These are phyloP conservation scores for Acrobeloides nanus DNA, from an alignment of 2,888 invertebrate species.

Conservation along the genomic window DNA sequence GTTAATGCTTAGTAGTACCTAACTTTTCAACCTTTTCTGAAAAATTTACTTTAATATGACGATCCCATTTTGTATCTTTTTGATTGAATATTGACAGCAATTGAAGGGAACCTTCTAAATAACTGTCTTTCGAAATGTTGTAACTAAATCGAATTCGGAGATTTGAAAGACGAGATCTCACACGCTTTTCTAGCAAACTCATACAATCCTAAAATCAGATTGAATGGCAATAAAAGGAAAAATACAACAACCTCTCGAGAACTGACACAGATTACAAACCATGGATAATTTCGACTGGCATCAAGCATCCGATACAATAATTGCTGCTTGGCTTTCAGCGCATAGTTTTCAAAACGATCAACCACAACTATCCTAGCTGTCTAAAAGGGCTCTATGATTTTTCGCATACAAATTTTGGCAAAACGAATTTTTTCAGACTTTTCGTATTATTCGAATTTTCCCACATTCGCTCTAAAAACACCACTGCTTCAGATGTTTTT, in stretches of 20 bases:
- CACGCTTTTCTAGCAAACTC: constrained; percentile 15
- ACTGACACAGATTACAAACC: constrained; percentile 15
- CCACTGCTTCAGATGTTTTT: too few species aligned
- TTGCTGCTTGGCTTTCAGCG: constrained; percentile 10
- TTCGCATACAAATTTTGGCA: too few species aligned
- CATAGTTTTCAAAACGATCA: background rate
- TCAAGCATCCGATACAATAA: constrained; percentile 16
- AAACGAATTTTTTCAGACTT: too few species aligned
- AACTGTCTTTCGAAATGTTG: constrained; percentile 1
- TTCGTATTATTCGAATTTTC: too few species aligned
- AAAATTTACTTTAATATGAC: background rate
- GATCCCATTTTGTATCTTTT: background rate
- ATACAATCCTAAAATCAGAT: constrained; percentile 11
- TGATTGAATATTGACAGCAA: background rate
- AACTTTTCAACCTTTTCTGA: too few species aligned
- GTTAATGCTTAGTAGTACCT: too few species aligned
- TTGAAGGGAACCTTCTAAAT: background rate
- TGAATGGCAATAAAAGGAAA: background rate
- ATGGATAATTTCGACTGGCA: constrained; percentile 9
- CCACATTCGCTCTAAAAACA: too few species aligned
- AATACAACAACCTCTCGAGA: constrained; percentile 9
- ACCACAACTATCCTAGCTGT: constrained; percentile 1
- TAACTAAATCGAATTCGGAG: constrained; percentile 62
- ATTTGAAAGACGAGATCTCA: constrained; percentile 67
- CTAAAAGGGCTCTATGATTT: too few species aligned